A percentile compares a stretch with the other conserved stretches of the same genome.
phyloP scores from a whole-genome alignment of 2,888 invertebrate genomes.

The Leistus spinibarbis region DNA sequence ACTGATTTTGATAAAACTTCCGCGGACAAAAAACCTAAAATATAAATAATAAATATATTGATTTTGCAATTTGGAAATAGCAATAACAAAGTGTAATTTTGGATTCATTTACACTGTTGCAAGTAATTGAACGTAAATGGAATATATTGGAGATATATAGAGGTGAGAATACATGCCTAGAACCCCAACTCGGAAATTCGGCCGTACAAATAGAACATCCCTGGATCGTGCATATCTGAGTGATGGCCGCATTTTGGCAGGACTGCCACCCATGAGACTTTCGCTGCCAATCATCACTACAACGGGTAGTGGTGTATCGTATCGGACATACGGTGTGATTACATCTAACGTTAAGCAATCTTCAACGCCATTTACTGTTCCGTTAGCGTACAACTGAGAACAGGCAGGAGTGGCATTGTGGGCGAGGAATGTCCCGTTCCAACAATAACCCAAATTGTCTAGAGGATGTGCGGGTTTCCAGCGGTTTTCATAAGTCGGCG shows the following conservation, averaged over 20 bases:
- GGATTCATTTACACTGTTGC: no score
- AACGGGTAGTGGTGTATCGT: conserved; percentile 79
- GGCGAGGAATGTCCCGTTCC: conserved; percentile 75
- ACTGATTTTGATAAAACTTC: conserved; percentile 71
- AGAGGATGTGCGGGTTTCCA: conserved; percentile 74
- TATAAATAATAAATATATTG: conserved; percentile 45
- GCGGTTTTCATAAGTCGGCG: conserved; percentile 71
- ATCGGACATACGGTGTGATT: conserved; percentile 79
- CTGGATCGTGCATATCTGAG: conserved; percentile 76
- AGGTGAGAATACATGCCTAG: conserved; percentile 53
- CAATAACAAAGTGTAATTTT: background rate
- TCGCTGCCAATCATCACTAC: conserved; percentile 83
- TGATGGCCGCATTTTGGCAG: conserved; percentile 74
- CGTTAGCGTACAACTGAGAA: conserved; percentile 71
- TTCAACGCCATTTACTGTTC: conserved; percentile 72
- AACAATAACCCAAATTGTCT: conserved; percentile 73
- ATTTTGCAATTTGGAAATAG: background rate
- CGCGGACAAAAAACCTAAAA: conserved; percentile 77
- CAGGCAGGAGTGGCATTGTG: conserved; percentile 73
- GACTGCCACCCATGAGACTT: conserved; percentile 76
- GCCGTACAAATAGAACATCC: conserved; percentile 84
- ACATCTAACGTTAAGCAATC: conserved; percentile 85
- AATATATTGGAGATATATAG: background rate
- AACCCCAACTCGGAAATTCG: conserved; percentile 81
- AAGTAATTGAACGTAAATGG: background rate